Evolutionary conservation across 2,113 vertebrate species (phyloP).

Genomic region (Pandion haliaetus): DNA sequence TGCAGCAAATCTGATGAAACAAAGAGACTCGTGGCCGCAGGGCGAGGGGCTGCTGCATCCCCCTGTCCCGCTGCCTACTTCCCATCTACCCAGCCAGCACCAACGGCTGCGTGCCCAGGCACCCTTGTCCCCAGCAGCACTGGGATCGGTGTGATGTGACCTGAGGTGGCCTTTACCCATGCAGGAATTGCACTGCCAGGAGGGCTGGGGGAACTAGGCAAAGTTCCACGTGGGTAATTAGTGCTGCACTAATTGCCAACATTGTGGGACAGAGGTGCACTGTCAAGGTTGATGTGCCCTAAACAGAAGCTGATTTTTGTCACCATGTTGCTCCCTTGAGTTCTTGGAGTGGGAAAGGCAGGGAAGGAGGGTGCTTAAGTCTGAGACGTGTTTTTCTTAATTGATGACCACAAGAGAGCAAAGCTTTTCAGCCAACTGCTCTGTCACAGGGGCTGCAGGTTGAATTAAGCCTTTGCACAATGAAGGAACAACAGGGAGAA

Average conservation of each 20-base stretch:
- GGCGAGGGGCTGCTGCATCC: neutral
- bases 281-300: neutral
- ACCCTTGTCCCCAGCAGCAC: neutral
- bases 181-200: neutral
- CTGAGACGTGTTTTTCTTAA: neutral
- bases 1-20: neutral
- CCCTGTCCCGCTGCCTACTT: neutral
- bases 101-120: rapidly evolving
- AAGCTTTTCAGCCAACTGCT: neutral
- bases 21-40: rapidly evolving
- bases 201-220: neutral
- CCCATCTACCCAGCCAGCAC: neutral
- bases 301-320: slow-evolving; percentile 3
- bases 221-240: neutral
- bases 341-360: neutral
- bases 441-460: neutral
- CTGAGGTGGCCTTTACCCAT: neutral
- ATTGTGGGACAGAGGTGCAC: neutral
- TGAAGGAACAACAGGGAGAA: neutral
- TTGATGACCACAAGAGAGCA: neutral
- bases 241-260: slow-evolving; percentile 2
- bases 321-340: neutral
- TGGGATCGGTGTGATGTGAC: neutral
- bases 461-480: neutral
- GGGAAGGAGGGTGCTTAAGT: neutral